Evolutionary conservation across 2,797 vertebrate genomes (phyloP).

Genomic region (Onychomys arenicola): DNA sequence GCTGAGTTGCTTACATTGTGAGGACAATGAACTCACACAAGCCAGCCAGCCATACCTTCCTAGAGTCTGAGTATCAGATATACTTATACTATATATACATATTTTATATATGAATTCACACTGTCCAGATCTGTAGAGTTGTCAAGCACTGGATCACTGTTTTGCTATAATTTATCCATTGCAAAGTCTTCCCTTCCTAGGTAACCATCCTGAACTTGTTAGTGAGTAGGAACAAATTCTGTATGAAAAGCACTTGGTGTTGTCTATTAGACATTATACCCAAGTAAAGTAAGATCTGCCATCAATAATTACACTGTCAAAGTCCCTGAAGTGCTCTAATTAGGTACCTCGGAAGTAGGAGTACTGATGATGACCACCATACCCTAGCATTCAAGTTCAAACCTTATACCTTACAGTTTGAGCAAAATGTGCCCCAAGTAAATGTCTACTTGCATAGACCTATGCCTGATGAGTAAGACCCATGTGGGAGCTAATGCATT

Average conservation of each 20-base stretch:
- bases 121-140: neutral
- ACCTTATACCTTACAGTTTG: neutral
- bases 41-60: neutral
- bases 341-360: neutral
- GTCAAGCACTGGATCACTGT: neutral
- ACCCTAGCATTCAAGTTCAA: neutral
- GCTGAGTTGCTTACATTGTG: neutral
- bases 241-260: neutral
- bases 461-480: neutral
- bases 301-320: neutral
- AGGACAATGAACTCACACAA: neutral
- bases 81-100: neutral
- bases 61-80: neutral
- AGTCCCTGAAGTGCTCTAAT: neutral
- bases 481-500: neutral
- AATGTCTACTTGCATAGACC: neutral
- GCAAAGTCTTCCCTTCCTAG: neutral
- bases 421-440: neutral
- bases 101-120: neutral
- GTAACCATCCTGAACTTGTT: conserved; percentile 29
- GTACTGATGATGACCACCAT: neutral
- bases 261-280: neutral
- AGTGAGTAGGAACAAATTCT: conserved; percentile 29
- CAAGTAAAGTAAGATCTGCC: conserved; percentile 2
- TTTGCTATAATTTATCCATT: conserved; percentile 1